phyloP scores from a whole-genome alignment of 2,113 vertebrate species.

The Regulus satrapa region DNA sequence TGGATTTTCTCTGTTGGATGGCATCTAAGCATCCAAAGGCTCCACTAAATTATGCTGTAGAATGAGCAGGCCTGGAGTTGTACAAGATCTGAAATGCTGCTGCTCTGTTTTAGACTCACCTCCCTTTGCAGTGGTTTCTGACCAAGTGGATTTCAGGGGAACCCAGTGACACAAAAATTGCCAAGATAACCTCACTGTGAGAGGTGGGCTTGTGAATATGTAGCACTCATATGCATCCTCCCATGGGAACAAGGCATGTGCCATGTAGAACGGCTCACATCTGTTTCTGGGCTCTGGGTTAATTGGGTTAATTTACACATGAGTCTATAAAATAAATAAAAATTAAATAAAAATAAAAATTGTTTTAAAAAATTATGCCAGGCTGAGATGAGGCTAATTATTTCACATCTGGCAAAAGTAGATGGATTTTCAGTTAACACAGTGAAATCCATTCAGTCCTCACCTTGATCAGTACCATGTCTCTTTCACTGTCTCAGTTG shows the following conservation, averaged over 20 bases:
- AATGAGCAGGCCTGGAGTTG: not conserved
- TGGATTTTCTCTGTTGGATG: not conserved
- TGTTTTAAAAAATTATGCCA: not conserved
- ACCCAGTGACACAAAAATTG: not conserved
- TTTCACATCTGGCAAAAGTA: slow-evolving; percentile 24
- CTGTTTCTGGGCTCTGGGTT: not conserved
- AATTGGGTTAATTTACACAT: not conserved
- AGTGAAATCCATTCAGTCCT: slow-evolving; percentile 1
- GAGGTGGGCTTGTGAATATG: not conserved
- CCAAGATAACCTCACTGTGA: not conserved
- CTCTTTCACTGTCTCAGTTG: not conserved
- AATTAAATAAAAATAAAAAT: not conserved
- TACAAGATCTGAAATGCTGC: not conserved
- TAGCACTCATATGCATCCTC: not conserved
- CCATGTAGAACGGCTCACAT: not conserved
- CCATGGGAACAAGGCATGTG: not conserved
- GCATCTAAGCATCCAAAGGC: not conserved
- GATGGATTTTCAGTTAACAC: not conserved
- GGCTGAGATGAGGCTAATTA: not conserved
- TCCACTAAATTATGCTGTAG: not conserved
- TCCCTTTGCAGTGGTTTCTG: not conserved
- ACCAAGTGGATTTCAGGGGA: not conserved
- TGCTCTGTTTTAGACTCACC: not conserved
- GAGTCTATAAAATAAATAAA: no score
- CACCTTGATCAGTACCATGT: not conserved